phyloP scores from a whole-genome alignment of 2,113 vertebrate genomes.

The Crotalus viridis region DNA sequence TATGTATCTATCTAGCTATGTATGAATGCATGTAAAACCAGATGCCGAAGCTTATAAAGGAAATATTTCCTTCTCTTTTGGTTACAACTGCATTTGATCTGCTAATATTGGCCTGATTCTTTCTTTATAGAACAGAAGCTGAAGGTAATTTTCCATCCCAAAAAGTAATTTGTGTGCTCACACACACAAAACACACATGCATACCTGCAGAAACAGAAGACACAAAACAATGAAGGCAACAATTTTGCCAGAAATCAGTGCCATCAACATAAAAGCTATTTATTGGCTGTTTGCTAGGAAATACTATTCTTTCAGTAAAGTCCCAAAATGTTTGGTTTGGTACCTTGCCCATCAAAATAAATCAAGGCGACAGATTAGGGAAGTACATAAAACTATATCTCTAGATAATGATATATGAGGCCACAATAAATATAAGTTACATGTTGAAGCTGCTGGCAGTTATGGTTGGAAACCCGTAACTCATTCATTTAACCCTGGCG shows the following conservation, averaged over 20 bases:
- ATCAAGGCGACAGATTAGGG: slow-evolving; percentile 75
- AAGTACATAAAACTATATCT: slow-evolving; percentile 74
- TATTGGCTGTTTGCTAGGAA: slow-evolving; percentile 33
- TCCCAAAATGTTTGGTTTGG: slow-evolving; percentile 71
- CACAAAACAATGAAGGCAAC: neutral
- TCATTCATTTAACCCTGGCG: slow-evolving; percentile 50
- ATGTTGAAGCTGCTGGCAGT: slow-evolving; percentile 56
- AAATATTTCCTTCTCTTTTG: neutral
- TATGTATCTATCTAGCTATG: neutral
- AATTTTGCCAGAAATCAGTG: slow-evolving; percentile 10
- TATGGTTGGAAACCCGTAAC: slow-evolving; percentile 50
- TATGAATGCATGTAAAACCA: neutral
- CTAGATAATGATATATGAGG: slow-evolving; percentile 69
- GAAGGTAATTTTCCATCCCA: neutral
- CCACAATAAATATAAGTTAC: slow-evolving; percentile 72
- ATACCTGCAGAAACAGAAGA: neutral
- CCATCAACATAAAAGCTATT: slow-evolving; percentile 21
- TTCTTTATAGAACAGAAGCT: neutral
- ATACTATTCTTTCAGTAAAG: slow-evolving; percentile 35
- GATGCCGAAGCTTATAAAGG: neutral
- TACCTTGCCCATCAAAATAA: slow-evolving; percentile 69
- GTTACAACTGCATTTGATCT: neutral
- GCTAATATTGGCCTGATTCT: neutral
- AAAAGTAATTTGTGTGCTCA: neutral
- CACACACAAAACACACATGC: neutral